Percentiles rank a stretch among this genome's conserved stretches.
Conservation (phyloP, 2,113 vertebrate species). For the Atrichornis clamosus region DNA sequence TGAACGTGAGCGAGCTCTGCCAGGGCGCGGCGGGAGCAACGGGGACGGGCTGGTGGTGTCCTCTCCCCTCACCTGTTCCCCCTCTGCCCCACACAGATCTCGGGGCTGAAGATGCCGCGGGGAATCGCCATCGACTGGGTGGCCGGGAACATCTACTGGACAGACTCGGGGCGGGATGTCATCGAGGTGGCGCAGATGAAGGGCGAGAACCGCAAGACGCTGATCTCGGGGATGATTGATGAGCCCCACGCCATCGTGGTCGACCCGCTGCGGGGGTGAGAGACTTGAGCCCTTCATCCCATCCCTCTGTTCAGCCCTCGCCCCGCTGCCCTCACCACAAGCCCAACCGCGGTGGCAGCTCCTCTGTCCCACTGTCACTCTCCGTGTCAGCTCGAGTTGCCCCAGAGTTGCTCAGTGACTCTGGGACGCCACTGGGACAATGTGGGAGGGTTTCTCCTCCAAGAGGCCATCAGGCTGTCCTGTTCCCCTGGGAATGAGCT, state of each 20-base stretch:
- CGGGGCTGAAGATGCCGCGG: slow-evolving; percentile 91
- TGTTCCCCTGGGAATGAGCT: not conserved
- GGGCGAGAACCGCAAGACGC: slow-evolving; percentile 91
- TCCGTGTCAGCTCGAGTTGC: not conserved
- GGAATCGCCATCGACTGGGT: slow-evolving; percentile 98
- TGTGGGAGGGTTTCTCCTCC: rapidly evolving
- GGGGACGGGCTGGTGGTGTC: rapidly evolving
- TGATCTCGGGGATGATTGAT: slow-evolving; percentile 97
- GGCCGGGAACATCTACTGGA: slow-evolving; percentile 96
- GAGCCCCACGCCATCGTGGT: slow-evolving; percentile 95
- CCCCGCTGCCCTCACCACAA: rapidly evolving
- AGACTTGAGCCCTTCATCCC: not conserved
- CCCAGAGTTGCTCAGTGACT: not conserved
- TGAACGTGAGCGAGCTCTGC: slow-evolving; percentile 81
- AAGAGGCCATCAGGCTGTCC: rapidly evolving
- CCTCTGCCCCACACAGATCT: slow-evolving; percentile 73
- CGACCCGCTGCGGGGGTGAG: slow-evolving; percentile 88
- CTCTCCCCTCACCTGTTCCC: not conserved
- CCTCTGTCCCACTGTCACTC: not conserved
- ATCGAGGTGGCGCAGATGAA: slow-evolving; percentile 96
- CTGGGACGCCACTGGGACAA: rapidly evolving
- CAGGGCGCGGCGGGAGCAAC: rapidly evolving
- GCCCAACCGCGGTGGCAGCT: rapidly evolving
- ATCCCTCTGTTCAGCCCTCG: not conserved
- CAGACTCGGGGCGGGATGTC: slow-evolving; percentile 92